Conservation (phyloP, 2,888 invertebrate species). For the Calameuta filiformis region DNA sequence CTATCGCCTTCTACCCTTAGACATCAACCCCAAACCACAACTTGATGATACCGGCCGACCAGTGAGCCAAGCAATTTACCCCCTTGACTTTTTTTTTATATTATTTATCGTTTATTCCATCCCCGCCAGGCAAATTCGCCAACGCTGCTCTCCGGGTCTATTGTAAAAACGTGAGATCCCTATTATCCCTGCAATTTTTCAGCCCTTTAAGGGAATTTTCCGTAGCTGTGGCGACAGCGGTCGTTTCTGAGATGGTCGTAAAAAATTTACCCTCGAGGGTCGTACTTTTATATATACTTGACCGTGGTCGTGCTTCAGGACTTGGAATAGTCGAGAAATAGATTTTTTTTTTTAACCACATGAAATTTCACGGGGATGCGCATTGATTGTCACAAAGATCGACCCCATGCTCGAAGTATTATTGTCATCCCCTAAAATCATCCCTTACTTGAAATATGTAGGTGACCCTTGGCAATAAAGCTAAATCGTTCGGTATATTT, state of each 20-base stretch:
- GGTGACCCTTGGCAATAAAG: neutral
- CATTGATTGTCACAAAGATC: too few relatives aligned
- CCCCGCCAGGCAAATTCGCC: neutral
- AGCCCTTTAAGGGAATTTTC: neutral
- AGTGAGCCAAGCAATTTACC: neutral
- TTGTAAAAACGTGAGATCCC: constrained; percentile 6
- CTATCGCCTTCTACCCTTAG: neutral
- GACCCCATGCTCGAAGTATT: too few relatives aligned
- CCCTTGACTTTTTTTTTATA: neutral
- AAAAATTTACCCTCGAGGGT: neutral
- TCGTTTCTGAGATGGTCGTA: neutral
- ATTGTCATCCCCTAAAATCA: neutral
- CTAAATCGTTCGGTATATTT: neutral
- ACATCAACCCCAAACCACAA: neutral
- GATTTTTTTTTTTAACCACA: neutral
- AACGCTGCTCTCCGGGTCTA: neutral
- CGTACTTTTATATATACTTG: neutral
- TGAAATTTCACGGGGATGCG: neutral
- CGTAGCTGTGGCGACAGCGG: neutral
- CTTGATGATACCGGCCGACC: neutral
- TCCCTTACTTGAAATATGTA: neutral
- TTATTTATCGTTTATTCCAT: constrained; percentile 3
- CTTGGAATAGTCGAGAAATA: neutral
- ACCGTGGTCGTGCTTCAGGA: neutral
- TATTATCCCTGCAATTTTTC: constrained; percentile 3